Evolutionary conservation across 2,797 vertebrate species (phyloP).

Genomic region (Glossophaga mutica): DNA sequence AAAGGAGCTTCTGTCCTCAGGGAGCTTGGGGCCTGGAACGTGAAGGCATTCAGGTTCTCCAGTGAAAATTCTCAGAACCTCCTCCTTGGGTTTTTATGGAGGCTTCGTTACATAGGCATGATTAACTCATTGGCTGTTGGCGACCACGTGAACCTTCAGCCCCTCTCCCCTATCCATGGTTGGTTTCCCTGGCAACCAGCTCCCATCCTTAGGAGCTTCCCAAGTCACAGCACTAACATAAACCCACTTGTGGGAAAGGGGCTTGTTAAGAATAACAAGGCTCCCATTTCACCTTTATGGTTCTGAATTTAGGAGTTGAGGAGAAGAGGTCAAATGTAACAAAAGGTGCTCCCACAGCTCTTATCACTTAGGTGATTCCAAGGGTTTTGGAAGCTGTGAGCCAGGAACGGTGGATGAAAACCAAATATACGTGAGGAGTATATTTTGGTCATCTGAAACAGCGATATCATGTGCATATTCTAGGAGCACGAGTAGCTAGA

Average conservation of each 20-base stretch:
- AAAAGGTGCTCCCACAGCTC: neutral
- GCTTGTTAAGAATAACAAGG: neutral
- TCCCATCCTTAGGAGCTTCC: neutral
- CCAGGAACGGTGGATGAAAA: neutral
- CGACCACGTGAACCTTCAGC: neutral
- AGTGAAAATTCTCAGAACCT: neutral
- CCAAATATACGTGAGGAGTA: neutral
- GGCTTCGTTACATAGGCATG: neutral
- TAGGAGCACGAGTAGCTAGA: neutral
- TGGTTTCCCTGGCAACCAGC: neutral
- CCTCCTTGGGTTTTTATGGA: neutral
- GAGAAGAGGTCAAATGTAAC: neutral
- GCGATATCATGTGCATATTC: neutral
- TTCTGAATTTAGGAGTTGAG: neutral
- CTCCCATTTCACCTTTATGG: neutral
- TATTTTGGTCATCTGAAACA: neutral
- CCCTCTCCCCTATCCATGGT: neutral
- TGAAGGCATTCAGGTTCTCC: neutral
- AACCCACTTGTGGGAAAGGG: neutral
- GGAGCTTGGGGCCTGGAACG: neutral
- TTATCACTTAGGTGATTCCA: neutral
- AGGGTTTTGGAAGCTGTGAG: neutral
- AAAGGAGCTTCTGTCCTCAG: neutral
- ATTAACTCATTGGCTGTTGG: neutral
- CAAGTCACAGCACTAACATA: neutral